phyloP scores from a whole-genome alignment of 2,113 vertebrate species.

The Columba livia region DNA sequence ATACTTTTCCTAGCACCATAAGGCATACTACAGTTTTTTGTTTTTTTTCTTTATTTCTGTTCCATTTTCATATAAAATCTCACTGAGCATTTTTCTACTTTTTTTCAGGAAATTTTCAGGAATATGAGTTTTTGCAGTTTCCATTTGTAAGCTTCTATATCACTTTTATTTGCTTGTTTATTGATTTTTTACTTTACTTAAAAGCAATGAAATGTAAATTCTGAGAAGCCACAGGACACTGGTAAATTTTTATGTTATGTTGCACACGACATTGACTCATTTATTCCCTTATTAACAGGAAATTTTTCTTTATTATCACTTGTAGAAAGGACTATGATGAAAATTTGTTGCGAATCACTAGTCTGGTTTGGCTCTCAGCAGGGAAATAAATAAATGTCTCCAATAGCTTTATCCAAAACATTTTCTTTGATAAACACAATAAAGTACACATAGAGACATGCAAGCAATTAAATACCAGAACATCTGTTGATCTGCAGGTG shows the following conservation, averaged over 20 bases:
- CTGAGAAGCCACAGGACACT: background rate
- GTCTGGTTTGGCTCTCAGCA: constrained; percentile 36
- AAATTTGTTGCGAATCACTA: constrained; percentile 21
- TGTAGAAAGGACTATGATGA: background rate
- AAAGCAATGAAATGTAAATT: background rate
- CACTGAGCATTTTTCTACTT: background rate
- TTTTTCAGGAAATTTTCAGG: background rate
- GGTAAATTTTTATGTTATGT: background rate
- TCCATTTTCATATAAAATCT: background rate
- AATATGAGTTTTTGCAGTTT: background rate
- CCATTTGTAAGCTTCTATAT: background rate
- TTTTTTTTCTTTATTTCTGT: background rate
- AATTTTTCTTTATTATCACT: constrained; percentile 13
- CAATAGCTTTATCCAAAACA: constrained; percentile 39
- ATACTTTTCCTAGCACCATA: background rate
- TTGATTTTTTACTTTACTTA: constrained; percentile 6
- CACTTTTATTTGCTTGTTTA: background rate
- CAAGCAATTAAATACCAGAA: constrained; percentile 44
- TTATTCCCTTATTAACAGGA: constrained; percentile 19
- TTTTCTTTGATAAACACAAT: constrained; percentile 51
- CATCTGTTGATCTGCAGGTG: constrained; percentile 54
- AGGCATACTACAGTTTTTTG: background rate
- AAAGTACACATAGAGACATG: constrained; percentile 15
- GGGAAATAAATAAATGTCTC: constrained; percentile 52
- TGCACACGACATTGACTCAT: background rate